Percentiles rank a stretch among this genome's conserved stretches.
These are phyloP conservation scores for Limnephilus rhombicus DNA, from an alignment of 2,888 invertebrate genomes.

Conservation along the genomic window DNA sequence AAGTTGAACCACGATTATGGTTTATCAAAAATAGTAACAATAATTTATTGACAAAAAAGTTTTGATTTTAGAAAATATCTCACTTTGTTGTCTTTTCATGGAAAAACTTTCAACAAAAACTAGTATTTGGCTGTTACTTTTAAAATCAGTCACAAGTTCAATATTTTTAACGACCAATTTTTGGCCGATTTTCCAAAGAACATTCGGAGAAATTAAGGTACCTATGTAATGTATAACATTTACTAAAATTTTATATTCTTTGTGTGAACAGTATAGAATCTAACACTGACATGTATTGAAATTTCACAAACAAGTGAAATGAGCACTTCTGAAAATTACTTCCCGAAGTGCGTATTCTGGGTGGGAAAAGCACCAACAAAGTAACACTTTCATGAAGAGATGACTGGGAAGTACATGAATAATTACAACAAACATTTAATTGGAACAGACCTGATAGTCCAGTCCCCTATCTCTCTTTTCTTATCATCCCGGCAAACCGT, in stretches of 20 bases:
- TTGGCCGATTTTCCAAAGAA: neutral
- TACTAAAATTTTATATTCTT: neutral
- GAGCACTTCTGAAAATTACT: neutral
- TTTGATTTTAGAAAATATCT: neutral
- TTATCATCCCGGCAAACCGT: constrained; percentile 25
- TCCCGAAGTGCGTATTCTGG: neutral
- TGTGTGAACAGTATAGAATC: neutral
- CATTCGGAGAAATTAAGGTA: neutral
- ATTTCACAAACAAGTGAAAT: neutral
- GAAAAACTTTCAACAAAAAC: neutral
- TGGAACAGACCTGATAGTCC: constrained; percentile 21
- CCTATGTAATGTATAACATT: neutral
- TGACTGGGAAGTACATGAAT: neutral
- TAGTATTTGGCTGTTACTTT: neutral
- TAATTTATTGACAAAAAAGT: neutral
- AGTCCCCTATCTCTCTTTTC: constrained; percentile 25
- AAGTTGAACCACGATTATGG: neutral
- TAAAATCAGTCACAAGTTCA: neutral
- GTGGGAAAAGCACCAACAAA: neutral
- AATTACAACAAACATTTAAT: constrained; percentile 14
- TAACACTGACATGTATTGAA: neutral
- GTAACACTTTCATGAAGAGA: constrained; percentile 3
- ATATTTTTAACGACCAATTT: neutral
- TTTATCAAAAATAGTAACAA: neutral
- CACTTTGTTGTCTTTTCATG: neutral